These are phyloP conservation scores for Chromobotia macracanthus DNA, from an alignment of 2,797 vertebrate species.

Conservation along the genomic window DNA sequence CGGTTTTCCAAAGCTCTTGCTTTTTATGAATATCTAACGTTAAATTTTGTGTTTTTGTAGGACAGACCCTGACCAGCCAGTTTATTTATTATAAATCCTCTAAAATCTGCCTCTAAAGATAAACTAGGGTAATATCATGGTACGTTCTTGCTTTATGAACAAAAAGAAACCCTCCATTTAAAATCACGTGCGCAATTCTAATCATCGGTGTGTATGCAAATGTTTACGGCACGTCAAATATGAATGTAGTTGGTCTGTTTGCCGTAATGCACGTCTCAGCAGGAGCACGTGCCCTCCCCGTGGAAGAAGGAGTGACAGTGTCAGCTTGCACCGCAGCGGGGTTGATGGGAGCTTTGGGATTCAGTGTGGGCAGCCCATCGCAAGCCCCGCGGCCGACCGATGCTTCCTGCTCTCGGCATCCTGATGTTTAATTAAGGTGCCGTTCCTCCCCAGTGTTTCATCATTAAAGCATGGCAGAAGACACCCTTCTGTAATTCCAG, in stretches of 20 bases:
- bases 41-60: no score
- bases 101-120: no score
- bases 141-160: no score
- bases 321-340: slow-evolving; percentile 29
- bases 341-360: slow-evolving; percentile 57
- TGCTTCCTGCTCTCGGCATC: slow-evolving; percentile 55
- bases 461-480: slow-evolving; percentile 60
- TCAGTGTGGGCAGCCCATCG: slow-evolving; percentile 41
- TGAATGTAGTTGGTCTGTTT: no score
- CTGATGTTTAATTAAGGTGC: slow-evolving; percentile 64
- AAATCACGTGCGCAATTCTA: no score
- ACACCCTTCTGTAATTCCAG: slow-evolving; percentile 48
- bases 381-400: slow-evolving; percentile 23
- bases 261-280: not conserved
- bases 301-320: slow-evolving; percentile 44
- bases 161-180: no score
- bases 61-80: no score
- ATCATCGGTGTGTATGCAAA: slow-evolving; percentile 5
- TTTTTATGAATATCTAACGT: no score
- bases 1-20: no score
- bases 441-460: slow-evolving; percentile 53
- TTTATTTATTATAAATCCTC: no score
- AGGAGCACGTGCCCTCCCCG: slow-evolving; percentile 43
- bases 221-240: slow-evolving; percentile 15
- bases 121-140: no score